Base-by-base conservation (phyloP, 2,113 vertebrate species). In the Monopterus albus region DNA sequence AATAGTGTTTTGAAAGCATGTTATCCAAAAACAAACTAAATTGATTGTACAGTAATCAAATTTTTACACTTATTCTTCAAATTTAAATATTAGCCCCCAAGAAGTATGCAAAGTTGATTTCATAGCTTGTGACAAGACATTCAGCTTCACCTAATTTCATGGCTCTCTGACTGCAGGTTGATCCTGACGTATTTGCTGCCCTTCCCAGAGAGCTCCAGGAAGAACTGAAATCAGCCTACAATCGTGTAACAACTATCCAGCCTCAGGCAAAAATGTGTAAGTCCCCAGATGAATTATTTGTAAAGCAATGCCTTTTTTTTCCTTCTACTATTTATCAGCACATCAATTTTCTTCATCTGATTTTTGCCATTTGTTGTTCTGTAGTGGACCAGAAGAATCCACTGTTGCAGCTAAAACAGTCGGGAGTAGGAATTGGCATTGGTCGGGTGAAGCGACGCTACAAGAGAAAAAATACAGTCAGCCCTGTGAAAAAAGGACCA, bases 181-280 rank as follows among this genome's bases (percentile, higher is more conserved):
- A 99, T 82, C 98, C 96, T 0, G 97, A 98, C 4, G 97, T 99
- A 67, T 98, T 98, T 85, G 95, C 95, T 45, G 98, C 96, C 0
- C 92, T 99, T 51, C 98, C 98, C 64, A 90, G 89, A 81, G 98
- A 99, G 81, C 91, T 99, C 69, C 98, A 99, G 65, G 96, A 95
- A 45, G 97, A 99, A 79, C 89, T 99, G 43, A 96, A 87, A 86
- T 93, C 95, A 83, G 97, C 96, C 0, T 99, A 96, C 60, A 94
- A 93, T 78, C 93, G 93, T 58, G 92, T 91, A 60, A 88, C 93
- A 23, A 94, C 67, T 9, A 6, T 71, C 28, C 89, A 90, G 23
- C 91, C 91, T 75, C 95, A 93, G 57, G 58, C 53, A 14, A 84
- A 78, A 47, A 51, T 72, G 2, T 78, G 90, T 91, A 83, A 82